These are phyloP conservation scores for Acrocephalus kingi DNA, from an alignment of 2,113 vertebrate genomes.

Conservation along the genomic window DNA sequence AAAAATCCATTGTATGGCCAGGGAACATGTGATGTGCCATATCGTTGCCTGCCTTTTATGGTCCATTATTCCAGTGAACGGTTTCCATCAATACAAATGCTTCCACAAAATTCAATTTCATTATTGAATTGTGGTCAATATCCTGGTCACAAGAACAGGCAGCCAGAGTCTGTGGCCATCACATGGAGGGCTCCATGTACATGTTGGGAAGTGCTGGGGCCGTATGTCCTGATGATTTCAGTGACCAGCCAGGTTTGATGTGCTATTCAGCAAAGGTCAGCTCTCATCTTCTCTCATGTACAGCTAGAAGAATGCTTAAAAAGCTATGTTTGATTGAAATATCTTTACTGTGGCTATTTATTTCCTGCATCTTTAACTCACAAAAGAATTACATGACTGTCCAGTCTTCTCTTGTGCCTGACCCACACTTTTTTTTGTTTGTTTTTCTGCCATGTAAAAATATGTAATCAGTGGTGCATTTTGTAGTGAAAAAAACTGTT, in stretches of 20 bases:
- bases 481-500: neutral
- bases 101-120: neutral
- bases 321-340: neutral
- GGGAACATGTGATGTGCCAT: neutral
- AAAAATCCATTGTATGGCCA: neutral
- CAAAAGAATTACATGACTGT: neutral
- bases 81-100: neutral
- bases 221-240: accelerated
- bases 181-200: neutral
- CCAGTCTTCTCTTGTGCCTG: neutral
- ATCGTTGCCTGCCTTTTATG: neutral
- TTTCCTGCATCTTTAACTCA: neutral
- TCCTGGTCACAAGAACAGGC: neutral
- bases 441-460: neutral
- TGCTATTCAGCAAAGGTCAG: neutral
- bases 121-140: neutral
- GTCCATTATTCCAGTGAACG: neutral
- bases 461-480: neutral
- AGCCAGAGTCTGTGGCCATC: neutral
- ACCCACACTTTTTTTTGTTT: neutral
- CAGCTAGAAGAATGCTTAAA: neutral
- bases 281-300: neutral
- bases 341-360: neutral
- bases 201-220: neutral
- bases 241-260: neutral